A percentile compares a stretch with the other conserved stretches of the same genome.
Evolutionary conservation across 64 coral and sea anemone genomes (phyloP).

Genomic region (Montipora sp.): DNA sequence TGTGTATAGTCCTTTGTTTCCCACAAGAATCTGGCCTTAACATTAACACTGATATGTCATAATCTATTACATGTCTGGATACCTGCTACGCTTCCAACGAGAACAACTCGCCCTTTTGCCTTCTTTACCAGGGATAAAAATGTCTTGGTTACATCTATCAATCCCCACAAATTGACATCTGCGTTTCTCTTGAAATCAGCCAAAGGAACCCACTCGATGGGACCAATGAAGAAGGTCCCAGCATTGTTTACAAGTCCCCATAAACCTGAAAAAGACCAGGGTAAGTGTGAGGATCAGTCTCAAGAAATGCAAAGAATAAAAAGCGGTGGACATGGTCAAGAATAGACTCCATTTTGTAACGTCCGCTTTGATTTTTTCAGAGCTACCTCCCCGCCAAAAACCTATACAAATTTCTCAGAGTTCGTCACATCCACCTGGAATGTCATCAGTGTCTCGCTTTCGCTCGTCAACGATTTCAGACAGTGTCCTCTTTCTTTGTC

Average conservation of each 20-base stretch:
- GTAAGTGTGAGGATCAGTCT: neutral
- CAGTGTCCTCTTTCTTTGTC: too few relatives aligned
- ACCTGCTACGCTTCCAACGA: conserved; percentile 39
- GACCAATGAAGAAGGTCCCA: conserved; percentile 5
- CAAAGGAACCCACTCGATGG: conserved; percentile 39
- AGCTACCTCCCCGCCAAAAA: too few relatives aligned
- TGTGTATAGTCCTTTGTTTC: too few relatives aligned
- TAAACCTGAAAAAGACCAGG: neutral
- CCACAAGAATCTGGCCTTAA: too few relatives aligned
- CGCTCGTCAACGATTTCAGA: too few relatives aligned
- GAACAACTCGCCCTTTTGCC: conserved; percentile 20
- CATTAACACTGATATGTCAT: neutral
- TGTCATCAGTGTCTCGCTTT: too few relatives aligned
- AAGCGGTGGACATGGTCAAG: too few relatives aligned
- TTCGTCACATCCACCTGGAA: too few relatives aligned
- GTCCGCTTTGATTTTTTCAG: too few relatives aligned
- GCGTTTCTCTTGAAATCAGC: conserved; percentile 18
- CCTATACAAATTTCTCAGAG: too few relatives aligned
- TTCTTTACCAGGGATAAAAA: conserved; percentile 30
- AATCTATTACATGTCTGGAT: neutral
- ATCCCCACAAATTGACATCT: conserved; percentile 48
- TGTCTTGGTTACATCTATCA: conserved; percentile 49
- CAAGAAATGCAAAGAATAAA: too few relatives aligned
- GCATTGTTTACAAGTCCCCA: conserved; percentile 55
- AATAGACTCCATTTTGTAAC: too few relatives aligned